phyloP scores from a whole-genome alignment of 92 coral and sea anemone species.

The Micromussa lordhowensis region DNA sequence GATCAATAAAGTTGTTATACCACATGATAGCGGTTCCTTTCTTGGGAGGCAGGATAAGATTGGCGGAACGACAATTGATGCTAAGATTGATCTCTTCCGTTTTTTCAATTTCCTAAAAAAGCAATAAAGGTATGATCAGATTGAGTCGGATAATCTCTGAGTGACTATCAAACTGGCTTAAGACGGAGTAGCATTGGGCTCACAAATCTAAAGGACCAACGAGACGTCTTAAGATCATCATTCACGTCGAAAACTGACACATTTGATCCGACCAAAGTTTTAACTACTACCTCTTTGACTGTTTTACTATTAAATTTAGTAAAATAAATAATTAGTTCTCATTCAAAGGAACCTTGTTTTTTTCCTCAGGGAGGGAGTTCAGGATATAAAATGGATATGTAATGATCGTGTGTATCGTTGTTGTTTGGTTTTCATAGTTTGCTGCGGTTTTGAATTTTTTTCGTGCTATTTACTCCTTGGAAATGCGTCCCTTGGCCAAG shows the following conservation, averaged over 20 bases:
- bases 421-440: neutral
- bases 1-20: slow-evolving; percentile 92
- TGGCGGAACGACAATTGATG: slow-evolving; percentile 73
- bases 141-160: no score
- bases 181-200: no score
- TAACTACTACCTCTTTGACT: no score
- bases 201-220: no score
- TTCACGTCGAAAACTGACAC: no score
- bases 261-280: no score
- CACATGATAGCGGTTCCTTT: slow-evolving; percentile 94
- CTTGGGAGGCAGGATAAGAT: slow-evolving; percentile 80
- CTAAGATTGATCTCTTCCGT: slow-evolving; percentile 81
- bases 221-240: no score
- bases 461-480: neutral
- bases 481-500: neutral
- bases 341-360: neutral
- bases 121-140: neutral
- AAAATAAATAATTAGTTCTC: no score
- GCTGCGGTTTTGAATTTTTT: neutral
- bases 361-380: neutral
- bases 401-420: neutral
- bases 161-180: no score
- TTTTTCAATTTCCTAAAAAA: slow-evolving; percentile 40
- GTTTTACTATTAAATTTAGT: no score
- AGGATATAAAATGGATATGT: neutral